Base-by-base conservation (phyloP, 2,888 invertebrate species). In the Sphaeridia pumilis region DNA sequence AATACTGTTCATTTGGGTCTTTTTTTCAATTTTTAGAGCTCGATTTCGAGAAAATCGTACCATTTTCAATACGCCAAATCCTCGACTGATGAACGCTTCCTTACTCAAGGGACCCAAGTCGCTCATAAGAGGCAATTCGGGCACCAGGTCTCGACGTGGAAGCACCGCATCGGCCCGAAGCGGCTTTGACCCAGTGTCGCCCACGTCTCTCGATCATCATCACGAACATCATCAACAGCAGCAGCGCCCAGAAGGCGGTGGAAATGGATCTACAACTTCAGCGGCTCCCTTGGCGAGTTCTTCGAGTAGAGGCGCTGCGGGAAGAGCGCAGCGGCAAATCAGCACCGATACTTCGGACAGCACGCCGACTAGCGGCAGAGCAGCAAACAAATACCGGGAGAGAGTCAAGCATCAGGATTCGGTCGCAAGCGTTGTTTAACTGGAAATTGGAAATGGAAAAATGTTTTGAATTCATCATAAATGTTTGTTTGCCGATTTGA, bases 1-100 rank as follows among this genome's bases (percentile, higher is more conserved):
- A n/a, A n/a, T n/a, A 12, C 21, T 17, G 7, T 41, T 7, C 4
- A 35, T 52, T 34, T 17, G 24, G 22, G 27, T 46, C 38, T 44
- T 49, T 5, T 46, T 17, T 42, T 38, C 55, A 45, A 46, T 63
- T 75, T 78, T 53, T 76, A 90, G 90, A 71, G 90, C 90, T 27
- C 79, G 89, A 68, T 90, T 89, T 86, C 80, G 84, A 65, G 90
- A 90, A 67, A 89, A 87, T 70, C 79, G 90, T 25, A 87, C 89
- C 31, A 90, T 92, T 67, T 90, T 92, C 76, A 90, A 90, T 72
- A 90, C 90, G 47, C 89, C 90, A 26, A 90, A 90, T 71, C 89
- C 92, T 55, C 81, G 92, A 55, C 75, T 92, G 72, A 90, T 90
- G 89, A 90, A 90, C 72, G 64, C 59, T 46, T 61, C 64, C 31